Evolutionary conservation across 2,888 invertebrate genomes (phyloP).

Genomic region (Diarsia mendica): DNA sequence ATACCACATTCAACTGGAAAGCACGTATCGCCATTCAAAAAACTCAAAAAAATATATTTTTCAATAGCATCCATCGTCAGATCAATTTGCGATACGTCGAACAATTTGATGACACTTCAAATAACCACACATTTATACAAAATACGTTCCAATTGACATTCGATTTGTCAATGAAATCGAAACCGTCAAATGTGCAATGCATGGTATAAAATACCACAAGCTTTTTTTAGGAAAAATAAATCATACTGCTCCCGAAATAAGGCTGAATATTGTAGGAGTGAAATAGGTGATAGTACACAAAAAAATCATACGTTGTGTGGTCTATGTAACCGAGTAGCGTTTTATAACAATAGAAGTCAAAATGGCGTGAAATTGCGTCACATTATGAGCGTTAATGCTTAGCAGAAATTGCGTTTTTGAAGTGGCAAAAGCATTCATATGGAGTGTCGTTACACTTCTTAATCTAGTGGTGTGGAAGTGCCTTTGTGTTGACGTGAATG

Average conservation of each 20-base stretch:
- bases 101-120: conserved; percentile 56
- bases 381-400: conserved; percentile 71
- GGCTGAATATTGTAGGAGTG: conserved; percentile 4
- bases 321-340: conserved; percentile 83
- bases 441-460: conserved; percentile 76
- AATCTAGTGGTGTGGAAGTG: conserved; percentile 73
- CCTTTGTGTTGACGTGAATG: conserved; percentile 46
- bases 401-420: conserved; percentile 71
- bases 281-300: not conserved
- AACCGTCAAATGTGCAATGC: conserved; percentile 66
- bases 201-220: conserved; percentile 27
- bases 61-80: conserved; percentile 31
- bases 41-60: not conserved
- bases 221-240: conserved; percentile 25
- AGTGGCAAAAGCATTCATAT: conserved; percentile 77
- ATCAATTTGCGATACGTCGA: conserved; percentile 57
- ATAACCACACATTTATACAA: conserved; percentile 49
- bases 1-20: not conserved
- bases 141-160: conserved; percentile 57
- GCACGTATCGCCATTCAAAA: conserved; percentile 5
- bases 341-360: conserved; percentile 78
- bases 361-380: conserved; percentile 88
- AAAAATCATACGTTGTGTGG: conserved; percentile 78
- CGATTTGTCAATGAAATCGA: conserved; percentile 67
- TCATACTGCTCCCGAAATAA: not conserved